These are phyloP conservation scores for Pseudoatta argentina DNA, from an alignment of 1,140 invertebrate genomes.

Conservation along the genomic window DNA sequence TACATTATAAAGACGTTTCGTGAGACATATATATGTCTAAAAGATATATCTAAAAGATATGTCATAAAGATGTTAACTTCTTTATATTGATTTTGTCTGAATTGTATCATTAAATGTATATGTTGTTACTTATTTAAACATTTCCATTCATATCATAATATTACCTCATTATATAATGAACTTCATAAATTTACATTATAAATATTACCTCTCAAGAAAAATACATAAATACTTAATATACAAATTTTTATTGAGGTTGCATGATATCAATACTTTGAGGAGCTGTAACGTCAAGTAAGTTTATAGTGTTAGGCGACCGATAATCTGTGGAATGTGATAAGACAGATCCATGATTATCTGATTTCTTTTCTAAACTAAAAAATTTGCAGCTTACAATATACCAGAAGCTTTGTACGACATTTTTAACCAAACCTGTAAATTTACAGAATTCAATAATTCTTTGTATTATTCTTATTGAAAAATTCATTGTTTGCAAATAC, in stretches of 20 bases:
- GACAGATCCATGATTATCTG: slow-evolving; percentile 48
- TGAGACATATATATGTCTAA: no score
- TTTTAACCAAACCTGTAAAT: slow-evolving; percentile 84
- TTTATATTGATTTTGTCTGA: no score
- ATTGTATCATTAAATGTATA: neutral
- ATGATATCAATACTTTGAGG: slow-evolving; percentile 75
- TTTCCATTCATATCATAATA: neutral
- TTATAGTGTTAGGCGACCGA: slow-evolving; percentile 64
- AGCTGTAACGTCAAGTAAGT: slow-evolving; percentile 75
- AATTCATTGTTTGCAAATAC: neutral
- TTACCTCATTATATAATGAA: neutral
- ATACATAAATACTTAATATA: slow-evolving; percentile 1
- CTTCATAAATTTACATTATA: neutral
- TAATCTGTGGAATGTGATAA: slow-evolving; percentile 41
- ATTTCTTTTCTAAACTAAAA: slow-evolving; percentile 56
- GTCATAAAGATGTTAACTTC: no score
- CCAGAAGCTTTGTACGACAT: slow-evolving; percentile 82
- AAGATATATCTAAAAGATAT: no score
- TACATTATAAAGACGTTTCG: no score
- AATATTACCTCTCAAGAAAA: slow-evolving; percentile 12
- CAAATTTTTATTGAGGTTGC: slow-evolving; percentile 71
- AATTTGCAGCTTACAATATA: slow-evolving; percentile 82
- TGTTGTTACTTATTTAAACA: neutral
- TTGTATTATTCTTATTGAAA: slow-evolving; percentile 20
- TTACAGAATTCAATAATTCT: slow-evolving; percentile 41